phyloP scores from a whole-genome alignment of 2,888 invertebrate genomes.

The Tipula confusa region DNA sequence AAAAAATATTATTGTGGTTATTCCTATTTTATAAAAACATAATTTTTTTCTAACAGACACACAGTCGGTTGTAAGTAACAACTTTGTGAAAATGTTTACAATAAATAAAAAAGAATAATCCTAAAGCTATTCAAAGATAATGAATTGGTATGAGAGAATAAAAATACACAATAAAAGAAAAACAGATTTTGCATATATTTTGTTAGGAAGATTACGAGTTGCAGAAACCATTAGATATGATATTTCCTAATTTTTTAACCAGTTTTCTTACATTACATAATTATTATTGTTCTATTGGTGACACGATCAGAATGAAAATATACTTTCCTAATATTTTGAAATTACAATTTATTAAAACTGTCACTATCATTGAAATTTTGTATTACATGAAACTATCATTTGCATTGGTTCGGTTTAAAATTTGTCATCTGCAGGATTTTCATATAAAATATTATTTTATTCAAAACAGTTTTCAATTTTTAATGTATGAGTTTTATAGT shows the following conservation, averaged over 20 bases:
- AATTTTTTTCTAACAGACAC: background rate
- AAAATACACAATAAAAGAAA: background rate
- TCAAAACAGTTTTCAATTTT: too few species aligned
- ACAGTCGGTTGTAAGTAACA: background rate
- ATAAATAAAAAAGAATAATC: background rate
- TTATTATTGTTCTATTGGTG: background rate
- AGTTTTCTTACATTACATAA: background rate
- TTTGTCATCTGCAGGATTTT: background rate
- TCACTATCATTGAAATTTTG: background rate
- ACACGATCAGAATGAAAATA: background rate
- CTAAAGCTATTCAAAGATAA: slow-evolving; percentile 1
- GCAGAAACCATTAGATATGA: background rate
- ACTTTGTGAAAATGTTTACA: background rate
- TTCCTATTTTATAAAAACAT: background rate
- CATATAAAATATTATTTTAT: too few species aligned
- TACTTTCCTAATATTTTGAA: background rate
- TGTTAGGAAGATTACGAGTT: background rate
- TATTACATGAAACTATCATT: background rate
- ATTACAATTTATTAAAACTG: background rate
- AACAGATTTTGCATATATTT: background rate
- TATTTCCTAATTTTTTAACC: background rate
- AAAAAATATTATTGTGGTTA: background rate
- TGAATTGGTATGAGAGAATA: background rate
- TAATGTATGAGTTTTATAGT: too few species aligned
- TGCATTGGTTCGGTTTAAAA: background rate